Evolutionary conservation across 1,140 invertebrate genomes (phyloP), one percentile per base, ranked within the genome.

Genomic region (Aplysia californica): DNA sequence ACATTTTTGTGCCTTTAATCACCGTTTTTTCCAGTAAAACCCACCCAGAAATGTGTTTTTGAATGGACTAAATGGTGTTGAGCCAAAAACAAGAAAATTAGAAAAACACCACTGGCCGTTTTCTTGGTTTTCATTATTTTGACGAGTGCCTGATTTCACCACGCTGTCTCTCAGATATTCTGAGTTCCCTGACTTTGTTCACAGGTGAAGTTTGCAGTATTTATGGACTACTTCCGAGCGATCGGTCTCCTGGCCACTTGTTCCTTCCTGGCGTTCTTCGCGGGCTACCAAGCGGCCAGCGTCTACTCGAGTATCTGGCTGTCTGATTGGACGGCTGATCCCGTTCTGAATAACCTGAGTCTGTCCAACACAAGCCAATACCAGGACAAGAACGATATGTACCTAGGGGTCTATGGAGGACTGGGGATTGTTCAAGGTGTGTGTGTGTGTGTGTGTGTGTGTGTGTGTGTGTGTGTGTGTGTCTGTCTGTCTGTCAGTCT

Each of bases 371-470:
- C 83, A 10, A 78, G 82, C 1, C 69, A 79, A 15, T 87, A 87
- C 75, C 72, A 79, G 38, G 73, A 83, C 58, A 81, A 70, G 20
- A 87, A 86, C 58, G 79, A 82, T 67, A 82, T 82, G 75, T 87
- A 84, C 39, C 82, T 87, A 26, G 85, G 85, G 0, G 82, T 84
- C 15, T 87, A 87, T 78, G 86, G 81, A 39, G 87, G 59, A 4
- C 72, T 88, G 35, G 88, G 88, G 21, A 67, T 83, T 15, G 79
- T 71, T n/a, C 87, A 88, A 79, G 87, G 88, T 88, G 59, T 58
- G 77, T 61, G 44, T 15, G 44, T 15, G 44, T 15, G 44, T 15
- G 44, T 15, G 44, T 15, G 44, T 15, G 44, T 15, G 44, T 15
- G 44, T 15, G 44, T 15, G 44, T 15, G 44, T 15, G 44, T 15